A percentile compares a stretch with the other conserved stretches of the same genome.
These are phyloP conservation scores for Tenebrosternarchus preto DNA, from an alignment of 2,113 vertebrate genomes.

Conservation along the genomic window DNA sequence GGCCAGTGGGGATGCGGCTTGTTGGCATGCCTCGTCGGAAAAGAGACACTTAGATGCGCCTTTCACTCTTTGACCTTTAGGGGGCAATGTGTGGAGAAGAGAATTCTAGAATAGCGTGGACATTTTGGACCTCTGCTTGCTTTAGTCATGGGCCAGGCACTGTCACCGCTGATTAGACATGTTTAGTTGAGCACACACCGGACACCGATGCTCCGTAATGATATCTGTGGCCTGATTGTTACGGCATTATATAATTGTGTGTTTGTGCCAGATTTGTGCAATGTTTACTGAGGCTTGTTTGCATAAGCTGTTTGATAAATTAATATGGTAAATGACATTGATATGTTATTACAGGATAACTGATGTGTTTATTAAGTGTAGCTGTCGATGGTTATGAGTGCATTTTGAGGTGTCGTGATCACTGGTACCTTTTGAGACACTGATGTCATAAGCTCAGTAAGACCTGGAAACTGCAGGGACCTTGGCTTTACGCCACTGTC, in stretches of 20 bases:
- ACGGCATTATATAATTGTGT: neutral
- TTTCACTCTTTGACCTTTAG: conserved; percentile 51
- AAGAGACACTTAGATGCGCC: conserved; percentile 61
- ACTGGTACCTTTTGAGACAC: conserved; percentile 42
- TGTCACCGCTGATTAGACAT: conserved; percentile 28
- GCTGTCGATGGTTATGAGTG: conserved; percentile 20
- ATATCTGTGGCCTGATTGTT: neutral
- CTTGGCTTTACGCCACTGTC: conserved; percentile 10
- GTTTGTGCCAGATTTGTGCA: neutral
- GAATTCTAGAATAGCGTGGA: conserved; percentile 36
- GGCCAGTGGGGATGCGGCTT: conserved; percentile 68
- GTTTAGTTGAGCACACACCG: conserved; percentile 25
- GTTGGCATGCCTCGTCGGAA: conserved; percentile 68
- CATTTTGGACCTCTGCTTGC: conserved; percentile 30
- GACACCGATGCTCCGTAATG: conserved; percentile 12
- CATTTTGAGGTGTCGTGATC: conserved; percentile 41
- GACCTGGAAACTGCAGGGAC: conserved; percentile 31
- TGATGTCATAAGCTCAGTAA: conserved; percentile 37
- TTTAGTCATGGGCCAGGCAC: conserved; percentile 24
- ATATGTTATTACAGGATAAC: neutral
- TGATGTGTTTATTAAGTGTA: neutral
- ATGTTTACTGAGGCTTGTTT: conserved; percentile 1
- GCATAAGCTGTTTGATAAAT: neutral
- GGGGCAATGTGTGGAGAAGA: conserved; percentile 49
- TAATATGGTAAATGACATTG: neutral